Evolutionary conservation across 2,888 invertebrate species (phyloP), one percentile per base, ranked within the genome.

Genomic region (Pristionchus mayeri): DNA sequence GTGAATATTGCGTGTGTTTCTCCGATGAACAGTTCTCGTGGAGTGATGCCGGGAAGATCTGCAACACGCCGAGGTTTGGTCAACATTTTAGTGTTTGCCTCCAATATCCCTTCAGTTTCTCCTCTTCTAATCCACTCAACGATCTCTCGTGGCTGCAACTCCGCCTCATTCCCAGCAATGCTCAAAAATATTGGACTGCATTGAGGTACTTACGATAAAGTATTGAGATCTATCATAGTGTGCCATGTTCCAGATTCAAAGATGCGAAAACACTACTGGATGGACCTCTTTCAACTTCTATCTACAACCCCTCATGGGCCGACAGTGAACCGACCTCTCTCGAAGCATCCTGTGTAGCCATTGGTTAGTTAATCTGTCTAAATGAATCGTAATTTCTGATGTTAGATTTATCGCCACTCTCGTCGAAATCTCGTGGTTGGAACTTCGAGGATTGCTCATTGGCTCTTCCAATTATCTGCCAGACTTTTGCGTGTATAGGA

Each of bases 241-340:
- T n/a, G 16, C 9, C 3, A 16, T 18, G 6, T 9, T n/a, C 40
- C 76, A 78, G 76, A 40, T 50, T 40, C 9, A 30, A 48, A 48
- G 50, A 78, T 24, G 27, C 76, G 3, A 27, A 48, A 7, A 50
- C 21, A 16, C 27, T 78, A 27, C 34, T 40, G 1, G 76, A 78
- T 13, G 76, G 76, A 11, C 48, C 30, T 4, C 4, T 78, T 13
- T 50, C 76, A 27, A 50, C 48, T 16, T 78, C 76, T 0, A 78
- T 78, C 76, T 78, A 78, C 50, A 78, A 78, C 50, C 76, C 76
- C 13, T 78, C 76, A 16, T 78, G 76, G 76, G 48, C 76, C 13
- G 76, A 78, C 30, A 34, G 21, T 30, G 50, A 78, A 50, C 76
- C 76, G 30, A 50, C 30, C 18, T 30, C 76, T 2, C 1, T 78